Base-by-base conservation (phyloP, 2,113 vertebrate genomes). In the Rhea pennata region DNA sequence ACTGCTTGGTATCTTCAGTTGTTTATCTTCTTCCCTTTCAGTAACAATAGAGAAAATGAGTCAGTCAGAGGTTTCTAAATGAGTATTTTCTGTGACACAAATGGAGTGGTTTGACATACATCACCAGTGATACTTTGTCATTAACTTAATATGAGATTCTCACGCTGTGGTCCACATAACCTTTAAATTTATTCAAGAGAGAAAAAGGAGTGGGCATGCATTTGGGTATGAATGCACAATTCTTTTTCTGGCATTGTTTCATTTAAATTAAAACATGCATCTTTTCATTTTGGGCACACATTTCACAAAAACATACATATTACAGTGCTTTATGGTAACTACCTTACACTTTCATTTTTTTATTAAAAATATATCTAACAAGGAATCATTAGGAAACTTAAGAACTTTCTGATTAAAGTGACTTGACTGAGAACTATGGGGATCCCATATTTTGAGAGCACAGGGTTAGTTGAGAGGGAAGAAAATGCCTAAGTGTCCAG, bases 11-110 rank as follows among this genome's bases (percentile, higher is more conserved):
- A 92, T 96, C 76, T 97, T 97, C 77, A 98, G 94, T 50, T 97
- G 96, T 12, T 98, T 92, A 22, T 97, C 97, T 87, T 97, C 96
- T 75, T 97, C 97, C 91, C 95, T 95, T 90, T 97, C 94, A 95
- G 92, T 90, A 95, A 36, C 15, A 94, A 87, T 26, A 94, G 59
- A 73, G 70, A 82, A 95, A 87, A 53, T 1, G 4, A 39, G 61
- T 78, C 31, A 74, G 1, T 88, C 36, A 93, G 51, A 86, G 15
- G 8, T 75, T 83, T 92, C 69, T 75, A 86, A 75, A 87, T 19
- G 1, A 2, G 13, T 62, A 5, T 54, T 90, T 90, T 85, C 24
- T 70, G 29, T 27, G 5, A 51, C 36, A 80, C 17, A 88, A 40
- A 81, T 4, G 26, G 69, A 70, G 65, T 59, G 39, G 11, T 14